These are phyloP conservation scores for Zaprionus davidi DNA, from an alignment of 1,140 invertebrate species.

Conservation along the genomic window DNA sequence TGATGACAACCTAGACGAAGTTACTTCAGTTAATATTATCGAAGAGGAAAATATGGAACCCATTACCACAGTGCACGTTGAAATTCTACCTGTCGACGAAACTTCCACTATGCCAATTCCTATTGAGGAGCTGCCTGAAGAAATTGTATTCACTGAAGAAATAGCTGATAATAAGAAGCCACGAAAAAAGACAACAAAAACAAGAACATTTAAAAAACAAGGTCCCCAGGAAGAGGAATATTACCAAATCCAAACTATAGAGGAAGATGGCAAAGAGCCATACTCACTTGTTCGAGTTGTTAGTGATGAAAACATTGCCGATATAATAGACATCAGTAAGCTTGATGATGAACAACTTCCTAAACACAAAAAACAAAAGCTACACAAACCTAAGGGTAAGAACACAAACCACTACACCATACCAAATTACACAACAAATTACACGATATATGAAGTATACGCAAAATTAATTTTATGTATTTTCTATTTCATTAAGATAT, in stretches of 20 bases:
- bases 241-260: slow-evolving; percentile 84
- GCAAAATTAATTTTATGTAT: slow-evolving; percentile 47
- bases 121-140: slow-evolving; percentile 79
- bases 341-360: slow-evolving; percentile 77
- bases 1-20: slow-evolving; percentile 69
- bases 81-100: slow-evolving; percentile 64
- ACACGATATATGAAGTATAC: slow-evolving; percentile 62
- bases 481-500: neutral
- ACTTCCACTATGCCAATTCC: slow-evolving; percentile 54
- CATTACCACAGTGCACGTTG: slow-evolving; percentile 61
- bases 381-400: slow-evolving; percentile 82
- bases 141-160: slow-evolving; percentile 84
- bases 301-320: slow-evolving; percentile 79
- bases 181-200: slow-evolving; percentile 81
- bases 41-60: slow-evolving; percentile 81
- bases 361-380: slow-evolving; percentile 74
- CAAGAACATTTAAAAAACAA: slow-evolving; percentile 78
- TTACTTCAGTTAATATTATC: slow-evolving; percentile 79
- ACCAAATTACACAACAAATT: slow-evolving; percentile 51
- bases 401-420: slow-evolving; percentile 71
- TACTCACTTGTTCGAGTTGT: slow-evolving; percentile 78
- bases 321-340: slow-evolving; percentile 82
- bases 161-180: slow-evolving; percentile 77
- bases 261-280: slow-evolving; percentile 84
- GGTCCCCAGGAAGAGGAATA: slow-evolving; percentile 73